Evolutionary conservation across 2,888 invertebrate genomes (phyloP), one percentile per base, ranked within the genome.

Genomic region (Phyllotreta striolata): DNA sequence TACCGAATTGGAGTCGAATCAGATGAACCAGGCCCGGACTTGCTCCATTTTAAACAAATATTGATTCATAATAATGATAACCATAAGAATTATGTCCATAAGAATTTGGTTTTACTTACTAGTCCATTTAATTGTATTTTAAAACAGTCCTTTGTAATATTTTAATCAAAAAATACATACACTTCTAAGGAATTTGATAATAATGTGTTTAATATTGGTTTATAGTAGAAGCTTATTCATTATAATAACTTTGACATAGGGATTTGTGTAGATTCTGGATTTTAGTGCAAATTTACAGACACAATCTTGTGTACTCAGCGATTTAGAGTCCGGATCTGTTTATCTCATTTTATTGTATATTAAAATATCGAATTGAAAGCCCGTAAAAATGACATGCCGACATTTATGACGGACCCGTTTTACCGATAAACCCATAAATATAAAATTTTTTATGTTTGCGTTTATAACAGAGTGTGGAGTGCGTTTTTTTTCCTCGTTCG

Each of bases 311-410:
- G 4, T 24, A 24, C 24, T 24, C 4, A 3, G 24, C 24, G 24
- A 24, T 3, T 24, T 4, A 24, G 1, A 60, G n/a, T 60, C 24
- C 60, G 44, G 34, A n/a, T 13, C 60, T 60, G 60, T 8, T 39
- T 7, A 9, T n/a, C 24, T 75, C 72, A 75, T 77, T 78, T 78
- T 79, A 79, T 78, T 79, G 74, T 76, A 77, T 78, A 78, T 79
- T 78, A 78, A 80, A 79, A 78, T 79, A 79, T 78, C 76, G 76
- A 72, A 74, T 73, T 68, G 70, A 72, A 66, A 66, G 76, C 70
- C 74, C 72, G 73, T 75, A 75, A 77, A 77, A 77, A 78, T 76
- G 73, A 76, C 74, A 74, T 66, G 72, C 67, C 63, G 78, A 77
- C 79, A 59, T 79, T 79, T 78, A 78, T 71, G 71, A 71, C 73